Conservation (phyloP, 2,888 invertebrate species). For the Dusona sp. region DNA sequence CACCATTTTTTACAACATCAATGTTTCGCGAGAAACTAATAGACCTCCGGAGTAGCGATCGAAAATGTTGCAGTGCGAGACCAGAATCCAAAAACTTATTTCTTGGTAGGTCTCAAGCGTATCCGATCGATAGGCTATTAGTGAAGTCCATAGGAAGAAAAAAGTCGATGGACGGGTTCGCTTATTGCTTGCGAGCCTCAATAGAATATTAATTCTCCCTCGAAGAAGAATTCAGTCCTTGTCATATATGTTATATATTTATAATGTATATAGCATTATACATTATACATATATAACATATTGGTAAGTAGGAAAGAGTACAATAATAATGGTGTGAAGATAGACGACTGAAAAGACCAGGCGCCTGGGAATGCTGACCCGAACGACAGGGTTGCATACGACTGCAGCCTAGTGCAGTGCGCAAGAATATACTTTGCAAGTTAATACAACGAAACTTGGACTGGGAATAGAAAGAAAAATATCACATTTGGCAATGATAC, state of each 20-base stretch:
- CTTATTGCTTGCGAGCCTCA: constrained; percentile 57
- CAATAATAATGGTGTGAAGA: not conserved
- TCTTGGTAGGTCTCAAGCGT: constrained; percentile 44
- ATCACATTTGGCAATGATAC: not conserved
- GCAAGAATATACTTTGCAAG: not conserved
- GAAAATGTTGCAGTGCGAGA: constrained; percentile 36
- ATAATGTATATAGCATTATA: not conserved
- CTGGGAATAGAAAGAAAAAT: not conserved
- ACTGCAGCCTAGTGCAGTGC: constrained; percentile 61
- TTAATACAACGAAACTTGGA: not conserved
- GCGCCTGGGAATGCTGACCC: constrained; percentile 58
- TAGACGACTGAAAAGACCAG: not conserved
- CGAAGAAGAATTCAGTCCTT: not conserved
- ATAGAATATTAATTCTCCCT: constrained; percentile 22
- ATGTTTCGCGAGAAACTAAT: constrained; percentile 8
- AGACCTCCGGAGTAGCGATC: constrained; percentile 66
- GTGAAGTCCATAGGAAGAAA: constrained; percentile 46
- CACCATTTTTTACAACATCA: constrained; percentile 54
- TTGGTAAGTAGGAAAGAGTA: not conserved
- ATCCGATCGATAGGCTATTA: constrained; percentile 64
- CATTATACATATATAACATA: not conserved
- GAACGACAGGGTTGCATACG: constrained; percentile 52
- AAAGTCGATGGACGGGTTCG: constrained; percentile 65
- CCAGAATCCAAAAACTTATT: constrained; percentile 56
- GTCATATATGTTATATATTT: too few relatives aligned